Conservation (phyloP, 1,140 invertebrate species). For the Cherax quadricarinatus region DNA sequence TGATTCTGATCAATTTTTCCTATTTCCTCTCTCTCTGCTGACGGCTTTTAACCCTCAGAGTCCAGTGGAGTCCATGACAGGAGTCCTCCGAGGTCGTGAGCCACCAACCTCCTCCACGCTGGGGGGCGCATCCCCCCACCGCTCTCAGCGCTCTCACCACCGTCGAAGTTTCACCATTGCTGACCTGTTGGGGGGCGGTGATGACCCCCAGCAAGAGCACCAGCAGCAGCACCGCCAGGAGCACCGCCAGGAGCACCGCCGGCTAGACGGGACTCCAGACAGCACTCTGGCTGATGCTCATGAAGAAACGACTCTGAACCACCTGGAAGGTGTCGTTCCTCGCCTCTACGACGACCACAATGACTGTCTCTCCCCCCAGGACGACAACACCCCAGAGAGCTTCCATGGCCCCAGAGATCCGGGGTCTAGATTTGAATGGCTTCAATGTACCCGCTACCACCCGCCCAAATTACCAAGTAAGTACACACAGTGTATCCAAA, state of each 20-base stretch:
- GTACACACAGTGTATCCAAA: constrained; percentile 72
- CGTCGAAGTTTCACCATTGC: constrained; percentile 62
- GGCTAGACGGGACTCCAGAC: background rate
- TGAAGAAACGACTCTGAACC: background rate
- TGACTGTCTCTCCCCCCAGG: background rate
- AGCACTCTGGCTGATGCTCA: background rate
- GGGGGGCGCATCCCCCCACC: background rate
- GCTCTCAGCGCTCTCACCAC: constrained; percentile 19
- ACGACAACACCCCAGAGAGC: background rate
- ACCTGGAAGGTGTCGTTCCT: background rate
- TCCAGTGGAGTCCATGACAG: background rate
- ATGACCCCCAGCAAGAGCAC: background rate
- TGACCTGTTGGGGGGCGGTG: constrained; percentile 43
- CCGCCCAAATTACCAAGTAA: constrained; percentile 85
- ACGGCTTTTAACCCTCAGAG: background rate
- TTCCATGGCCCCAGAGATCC: background rate
- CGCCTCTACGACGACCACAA: constrained; percentile 33
- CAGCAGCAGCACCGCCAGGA: too few relatives aligned
- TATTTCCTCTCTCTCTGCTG: too few relatives aligned
- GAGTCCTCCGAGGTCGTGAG: background rate
- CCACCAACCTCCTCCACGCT: constrained; percentile 15
- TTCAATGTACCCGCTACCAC: constrained; percentile 86
- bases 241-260: too few relatives aligned
- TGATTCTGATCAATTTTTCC: too few relatives aligned
- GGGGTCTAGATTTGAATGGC: constrained; percentile 78